phyloP scores from a whole-genome alignment of 2,113 vertebrate species.

The Ifrita kowaldi region DNA sequence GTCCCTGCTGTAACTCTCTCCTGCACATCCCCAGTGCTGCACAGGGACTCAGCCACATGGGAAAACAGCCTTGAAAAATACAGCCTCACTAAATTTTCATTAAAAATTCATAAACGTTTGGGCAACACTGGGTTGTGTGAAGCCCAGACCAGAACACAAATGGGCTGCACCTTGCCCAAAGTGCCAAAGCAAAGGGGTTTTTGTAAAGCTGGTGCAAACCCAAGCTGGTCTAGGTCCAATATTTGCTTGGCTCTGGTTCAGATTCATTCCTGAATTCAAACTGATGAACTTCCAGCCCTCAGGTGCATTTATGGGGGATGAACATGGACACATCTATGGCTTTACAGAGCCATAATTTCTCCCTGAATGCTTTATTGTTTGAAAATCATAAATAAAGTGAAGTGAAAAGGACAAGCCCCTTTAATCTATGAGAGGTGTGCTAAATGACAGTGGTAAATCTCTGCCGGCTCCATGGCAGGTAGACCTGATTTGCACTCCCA shows the following conservation, averaged over 20 bases:
- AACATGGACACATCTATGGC: not conserved
- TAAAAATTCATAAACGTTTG: not conserved
- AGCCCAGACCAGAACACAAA: not conserved
- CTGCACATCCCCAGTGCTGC: not conserved
- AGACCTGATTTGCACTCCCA: not conserved
- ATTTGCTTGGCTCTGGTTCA: not conserved
- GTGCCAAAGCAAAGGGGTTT: not conserved
- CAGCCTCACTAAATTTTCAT: not conserved
- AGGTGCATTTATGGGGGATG: not conserved
- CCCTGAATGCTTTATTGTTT: slow-evolving; percentile 47
- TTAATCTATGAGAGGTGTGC: slow-evolving; percentile 28
- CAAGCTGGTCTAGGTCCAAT: not conserved
- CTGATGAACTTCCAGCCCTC: not conserved
- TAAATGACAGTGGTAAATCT: slow-evolving; percentile 47
- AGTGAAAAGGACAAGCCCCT: slow-evolving; percentile 56
- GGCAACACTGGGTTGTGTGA: not conserved
- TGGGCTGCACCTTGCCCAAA: not conserved
- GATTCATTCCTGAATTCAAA: not conserved
- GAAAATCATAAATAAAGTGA: slow-evolving; percentile 44
- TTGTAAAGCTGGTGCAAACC: not conserved
- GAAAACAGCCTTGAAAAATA: not conserved
- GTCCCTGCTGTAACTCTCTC: not conserved
- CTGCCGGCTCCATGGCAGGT: not conserved
- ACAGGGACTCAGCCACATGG: not conserved
- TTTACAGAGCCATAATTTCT: slow-evolving; percentile 46